A percentile compares a stretch with the other conserved stretches of the same genome.
Evolutionary conservation across 2,113 vertebrate genomes (phyloP).

Genomic region (Thamnophis sirtalis): DNA sequence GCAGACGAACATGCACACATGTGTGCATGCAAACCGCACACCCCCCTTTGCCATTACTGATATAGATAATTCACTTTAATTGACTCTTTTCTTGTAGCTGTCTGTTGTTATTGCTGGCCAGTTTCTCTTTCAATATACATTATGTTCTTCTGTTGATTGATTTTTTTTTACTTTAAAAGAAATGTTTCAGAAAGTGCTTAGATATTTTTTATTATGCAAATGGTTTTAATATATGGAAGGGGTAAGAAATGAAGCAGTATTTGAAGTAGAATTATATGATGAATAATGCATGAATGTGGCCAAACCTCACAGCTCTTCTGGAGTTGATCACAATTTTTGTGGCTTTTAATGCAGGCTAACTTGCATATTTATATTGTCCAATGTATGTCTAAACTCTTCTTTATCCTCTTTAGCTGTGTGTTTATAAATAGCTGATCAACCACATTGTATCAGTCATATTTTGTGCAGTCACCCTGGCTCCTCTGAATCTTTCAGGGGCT

Average conservation of each 20-base stretch:
- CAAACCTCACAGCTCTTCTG: slow-evolving; percentile 58
- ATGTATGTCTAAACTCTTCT: slow-evolving; percentile 12
- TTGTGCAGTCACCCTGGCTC: not conserved
- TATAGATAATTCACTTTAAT: not conserved
- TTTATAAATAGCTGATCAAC: slow-evolving; percentile 13
- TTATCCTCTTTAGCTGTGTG: not conserved
- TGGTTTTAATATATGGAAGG: slow-evolving; percentile 45
- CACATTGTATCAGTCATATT: not conserved
- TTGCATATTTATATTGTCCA: slow-evolving; percentile 42
- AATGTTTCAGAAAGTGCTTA: slow-evolving; percentile 44
- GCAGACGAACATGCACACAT: no score
- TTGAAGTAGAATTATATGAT: slow-evolving; percentile 53
- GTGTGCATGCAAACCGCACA: no score
- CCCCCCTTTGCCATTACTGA: not conserved
- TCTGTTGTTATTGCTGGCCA: not conserved
- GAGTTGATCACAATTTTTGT: slow-evolving; percentile 41
- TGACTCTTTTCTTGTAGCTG: not conserved
- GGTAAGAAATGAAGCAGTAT: slow-evolving; percentile 51
- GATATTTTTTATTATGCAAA: slow-evolving; percentile 36
- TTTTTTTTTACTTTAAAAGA: slow-evolving; percentile 24
- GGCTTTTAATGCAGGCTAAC: slow-evolving; percentile 52
- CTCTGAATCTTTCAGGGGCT: not conserved
- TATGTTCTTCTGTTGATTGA: not conserved
- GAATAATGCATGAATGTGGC: slow-evolving; percentile 68
- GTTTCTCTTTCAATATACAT: not conserved